Evolutionary conservation across 2,888 invertebrate genomes (phyloP).

Genomic region (Resseliella maxima): DNA sequence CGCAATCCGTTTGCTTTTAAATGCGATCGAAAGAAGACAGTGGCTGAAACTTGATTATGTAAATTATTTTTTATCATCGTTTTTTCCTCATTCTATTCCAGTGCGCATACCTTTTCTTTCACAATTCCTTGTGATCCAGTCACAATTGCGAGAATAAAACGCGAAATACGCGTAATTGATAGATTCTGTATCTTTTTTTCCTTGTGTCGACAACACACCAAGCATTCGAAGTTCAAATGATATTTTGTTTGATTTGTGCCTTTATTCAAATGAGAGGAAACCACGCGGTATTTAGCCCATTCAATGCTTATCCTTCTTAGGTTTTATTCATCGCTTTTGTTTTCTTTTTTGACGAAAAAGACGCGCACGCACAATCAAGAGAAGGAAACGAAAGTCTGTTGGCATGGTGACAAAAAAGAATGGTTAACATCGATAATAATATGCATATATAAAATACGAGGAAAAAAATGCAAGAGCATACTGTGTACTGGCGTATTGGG

Average conservation of each 20-base stretch:
- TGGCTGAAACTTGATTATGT: constrained; percentile 51
- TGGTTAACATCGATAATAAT: constrained; percentile 36
- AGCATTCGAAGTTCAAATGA: constrained; percentile 23
- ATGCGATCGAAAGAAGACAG: neutral
- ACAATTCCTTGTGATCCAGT: neutral
- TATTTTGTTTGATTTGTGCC: constrained; percentile 53
- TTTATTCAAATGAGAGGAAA: constrained; percentile 33
- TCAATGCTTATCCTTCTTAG: constrained; percentile 16
- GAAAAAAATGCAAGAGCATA: neutral
- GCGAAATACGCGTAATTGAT: constrained; percentile 51
- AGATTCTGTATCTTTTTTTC: constrained; percentile 43
- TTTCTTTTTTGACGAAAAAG: neutral
- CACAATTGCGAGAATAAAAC: neutral
- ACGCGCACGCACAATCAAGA: constrained; percentile 8
- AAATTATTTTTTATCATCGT: constrained; percentile 40
- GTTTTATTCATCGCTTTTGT: constrained; percentile 30
- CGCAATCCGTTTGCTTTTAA: neutral
- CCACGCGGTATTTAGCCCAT: constrained; percentile 48
- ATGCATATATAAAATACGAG: neutral
- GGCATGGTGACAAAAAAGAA: constrained; percentile 48
- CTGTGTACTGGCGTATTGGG: neutral
- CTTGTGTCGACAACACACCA: neutral
- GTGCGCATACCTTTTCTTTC: neutral
- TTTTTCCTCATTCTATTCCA: neutral
- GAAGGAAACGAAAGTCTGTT: neutral